Evolutionary conservation across 2,113 vertebrate species (phyloP).

Genomic region (Lutjanus erythropterus): DNA sequence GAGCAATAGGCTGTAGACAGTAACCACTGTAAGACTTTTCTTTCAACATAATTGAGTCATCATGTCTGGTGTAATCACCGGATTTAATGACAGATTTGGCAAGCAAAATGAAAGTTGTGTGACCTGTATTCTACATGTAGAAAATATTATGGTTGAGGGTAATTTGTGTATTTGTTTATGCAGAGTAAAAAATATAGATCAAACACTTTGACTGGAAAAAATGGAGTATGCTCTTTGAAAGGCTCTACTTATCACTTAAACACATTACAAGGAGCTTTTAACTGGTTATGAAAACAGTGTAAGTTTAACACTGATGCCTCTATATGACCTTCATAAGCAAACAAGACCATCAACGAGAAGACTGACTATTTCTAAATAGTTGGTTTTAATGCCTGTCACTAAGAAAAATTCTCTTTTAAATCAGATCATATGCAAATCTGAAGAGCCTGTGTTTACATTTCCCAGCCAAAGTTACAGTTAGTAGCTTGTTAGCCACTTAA

Average conservation of each 20-base stretch:
- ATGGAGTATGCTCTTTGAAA: background rate
- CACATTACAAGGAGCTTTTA: too few species aligned
- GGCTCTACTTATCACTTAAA: background rate
- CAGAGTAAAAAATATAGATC: background rate
- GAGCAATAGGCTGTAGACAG: background rate
- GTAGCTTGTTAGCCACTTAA: too few species aligned
- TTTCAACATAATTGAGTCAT: constrained; percentile 42
- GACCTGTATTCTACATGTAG: background rate
- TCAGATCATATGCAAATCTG: too few species aligned
- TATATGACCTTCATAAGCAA: too few species aligned
- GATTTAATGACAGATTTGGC: background rate
- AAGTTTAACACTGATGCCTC: too few species aligned
- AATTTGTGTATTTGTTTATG: background rate
- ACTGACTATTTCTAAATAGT: too few species aligned
- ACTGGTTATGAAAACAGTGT: too few species aligned
- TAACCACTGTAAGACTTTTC: background rate
- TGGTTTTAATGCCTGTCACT: too few species aligned
- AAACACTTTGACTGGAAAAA: background rate
- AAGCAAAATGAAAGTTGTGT: constrained; percentile 23
- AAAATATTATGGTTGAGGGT: background rate
- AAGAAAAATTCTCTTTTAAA: too few species aligned
- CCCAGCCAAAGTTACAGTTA: too few species aligned
- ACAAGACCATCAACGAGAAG: too few species aligned
- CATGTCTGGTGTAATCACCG: background rate
- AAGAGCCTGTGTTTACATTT: too few species aligned